Percentiles rank a stretch among this genome's conserved stretches.
Evolutionary conservation across 2,888 invertebrate genomes (phyloP).

Genomic region (Parnassius smintheus): DNA sequence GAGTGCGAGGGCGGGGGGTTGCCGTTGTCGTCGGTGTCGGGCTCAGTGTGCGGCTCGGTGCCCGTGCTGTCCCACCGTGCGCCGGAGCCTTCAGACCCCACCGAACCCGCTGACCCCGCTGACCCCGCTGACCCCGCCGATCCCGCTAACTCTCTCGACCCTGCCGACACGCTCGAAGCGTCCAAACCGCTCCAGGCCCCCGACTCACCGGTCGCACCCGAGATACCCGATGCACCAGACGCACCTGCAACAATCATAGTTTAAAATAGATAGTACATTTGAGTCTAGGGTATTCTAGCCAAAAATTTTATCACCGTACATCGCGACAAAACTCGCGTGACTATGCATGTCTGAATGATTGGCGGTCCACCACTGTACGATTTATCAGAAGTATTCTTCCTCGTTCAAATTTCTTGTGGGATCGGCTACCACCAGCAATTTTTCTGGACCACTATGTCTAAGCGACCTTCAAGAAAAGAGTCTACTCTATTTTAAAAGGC

Average conservation of each 20-base stretch:
- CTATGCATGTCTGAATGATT: too few relatives aligned
- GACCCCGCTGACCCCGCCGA: constrained; percentile 2
- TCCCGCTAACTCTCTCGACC: constrained; percentile 4
- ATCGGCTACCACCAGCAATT: too few relatives aligned
- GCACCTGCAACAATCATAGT: constrained; percentile 2
- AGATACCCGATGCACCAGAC: constrained; percentile 12
- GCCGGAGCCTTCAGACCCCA: constrained; percentile 1
- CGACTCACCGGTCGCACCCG: constrained; percentile 2
- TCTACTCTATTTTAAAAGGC: too few relatives aligned
- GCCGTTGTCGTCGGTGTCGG: constrained; percentile 58
- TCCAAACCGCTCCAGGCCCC: constrained; percentile 15
- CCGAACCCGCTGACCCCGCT: not conserved
- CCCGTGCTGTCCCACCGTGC: constrained; percentile 36
- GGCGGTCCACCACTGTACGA: too few relatives aligned
- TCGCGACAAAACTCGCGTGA: too few relatives aligned
- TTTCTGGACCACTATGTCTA: too few relatives aligned
- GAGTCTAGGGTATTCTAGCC: too few relatives aligned
- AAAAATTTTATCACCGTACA: too few relatives aligned
- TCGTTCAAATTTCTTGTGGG: too few relatives aligned
- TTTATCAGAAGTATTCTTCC: too few relatives aligned
- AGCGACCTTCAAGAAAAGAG: too few relatives aligned
- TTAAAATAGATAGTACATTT: too few relatives aligned
- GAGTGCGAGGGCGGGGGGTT: constrained; percentile 39
- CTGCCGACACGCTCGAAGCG: constrained; percentile 9
- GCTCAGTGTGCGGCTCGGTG: constrained; percentile 45